Base-by-base conservation (phyloP, 2,888 invertebrate genomes). In the Drosophila paucipuncta region DNA sequence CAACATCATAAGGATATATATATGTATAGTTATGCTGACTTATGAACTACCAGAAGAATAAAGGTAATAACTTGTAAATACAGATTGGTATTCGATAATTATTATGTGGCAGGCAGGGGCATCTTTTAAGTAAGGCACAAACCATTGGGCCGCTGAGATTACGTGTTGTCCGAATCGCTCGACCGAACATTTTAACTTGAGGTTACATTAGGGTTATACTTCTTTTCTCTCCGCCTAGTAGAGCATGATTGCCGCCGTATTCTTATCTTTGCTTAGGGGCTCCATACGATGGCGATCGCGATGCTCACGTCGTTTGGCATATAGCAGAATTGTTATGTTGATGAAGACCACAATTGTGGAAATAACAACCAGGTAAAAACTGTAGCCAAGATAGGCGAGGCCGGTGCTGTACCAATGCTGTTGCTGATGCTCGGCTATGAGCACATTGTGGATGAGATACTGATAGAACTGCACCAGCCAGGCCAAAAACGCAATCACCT, bases 401-500 rank as follows among this genome's bases (percentile, higher is more conserved):
- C 96, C 96, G 80, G 96, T 96, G 0, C 98, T 97, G 35, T 96
- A 95, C 97, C 98, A 98, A 87, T 96, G 31, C 31, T 31, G 95
- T 83, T 96, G 95, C 68, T 95, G 95, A 91, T 98, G 97, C 87
- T 97, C 97, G 58, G 95, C 94, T 1, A 96, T 95, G 93, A 98
- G 94, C 2, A 98, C 97, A 92, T 98, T 98, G 91, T 96, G 95
- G 89, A 96, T 96, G 61, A 98, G 94, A 91, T 96, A 96, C 54
- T 96, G 94, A 92, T 96, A 96, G 94, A 96, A 98, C 93, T 98
- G 97, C 35, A 96, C 95, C 76, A 97, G 94, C 97, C 98, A 98
- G 68, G 97, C 95, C 35, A 96, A 94, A 77, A 97, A 95, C 16
- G 97, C 97, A 31, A 96, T 95, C 37, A 97, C 92, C 91, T 97